Conservation (phyloP, 1,140 invertebrate species). For the Temnothorax nylanderi region DNA sequence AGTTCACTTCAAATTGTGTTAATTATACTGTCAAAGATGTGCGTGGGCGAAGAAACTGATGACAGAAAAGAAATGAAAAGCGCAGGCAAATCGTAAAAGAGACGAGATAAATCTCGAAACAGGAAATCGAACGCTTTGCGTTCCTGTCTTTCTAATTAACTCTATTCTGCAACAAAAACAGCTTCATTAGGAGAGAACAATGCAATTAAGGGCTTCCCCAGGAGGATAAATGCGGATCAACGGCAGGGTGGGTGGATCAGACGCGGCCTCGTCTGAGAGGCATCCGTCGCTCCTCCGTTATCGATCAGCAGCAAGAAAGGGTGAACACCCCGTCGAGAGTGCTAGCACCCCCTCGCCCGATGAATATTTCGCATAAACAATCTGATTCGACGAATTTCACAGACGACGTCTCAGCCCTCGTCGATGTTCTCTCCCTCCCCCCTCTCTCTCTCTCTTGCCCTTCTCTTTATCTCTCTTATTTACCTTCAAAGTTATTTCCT, state of each 20-base stretch:
- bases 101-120: conserved; percentile 29
- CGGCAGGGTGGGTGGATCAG: conserved; percentile 44
- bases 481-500: neutral
- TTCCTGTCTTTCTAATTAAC: conserved; percentile 67
- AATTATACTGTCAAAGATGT: neutral
- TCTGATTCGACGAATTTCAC: conserved; percentile 70
- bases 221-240: conserved; percentile 69
- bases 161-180: conserved; percentile 69
- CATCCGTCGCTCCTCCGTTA: conserved; percentile 72
- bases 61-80: neutral
- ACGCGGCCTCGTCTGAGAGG: conserved; percentile 66
- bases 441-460: neutral
- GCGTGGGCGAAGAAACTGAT: neutral
- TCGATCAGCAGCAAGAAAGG: conserved; percentile 70
- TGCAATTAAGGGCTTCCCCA: conserved; percentile 66
- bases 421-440: neutral
- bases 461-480: neutral
- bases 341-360: conserved; percentile 51
- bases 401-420: conserved; percentile 12
- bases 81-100: neutral
- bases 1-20: neutral
- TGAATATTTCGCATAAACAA: conserved; percentile 75
- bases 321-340: conserved; percentile 72
- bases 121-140: conserved; percentile 65
- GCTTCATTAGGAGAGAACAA: conserved; percentile 71